Percentiles rank a stretch among this genome's conserved stretches.
Evolutionary conservation across 2,797 vertebrate species (phyloP).

Genomic region (Setipinna tenuifilis): DNA sequence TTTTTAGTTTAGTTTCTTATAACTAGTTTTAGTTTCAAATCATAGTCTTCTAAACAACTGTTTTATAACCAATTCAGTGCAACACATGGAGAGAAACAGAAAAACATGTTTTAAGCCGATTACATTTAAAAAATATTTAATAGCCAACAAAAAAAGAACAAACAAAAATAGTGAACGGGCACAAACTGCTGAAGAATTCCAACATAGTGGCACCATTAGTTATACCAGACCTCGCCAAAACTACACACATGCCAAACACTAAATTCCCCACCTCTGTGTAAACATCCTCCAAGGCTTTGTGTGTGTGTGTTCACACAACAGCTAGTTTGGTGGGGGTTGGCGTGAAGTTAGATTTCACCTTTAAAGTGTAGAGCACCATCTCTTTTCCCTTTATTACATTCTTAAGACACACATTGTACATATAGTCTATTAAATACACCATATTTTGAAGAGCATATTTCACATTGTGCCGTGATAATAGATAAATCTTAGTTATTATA

Average conservation of each 20-base stretch:
- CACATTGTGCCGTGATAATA: background rate
- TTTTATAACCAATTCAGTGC: background rate
- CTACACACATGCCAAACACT: conserved; percentile 12
- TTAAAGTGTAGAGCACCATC: background rate
- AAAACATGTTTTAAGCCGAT: no score
- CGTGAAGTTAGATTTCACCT: background rate
- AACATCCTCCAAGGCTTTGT: conserved; percentile 36
- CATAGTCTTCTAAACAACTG: background rate
- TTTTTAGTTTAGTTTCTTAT: background rate
- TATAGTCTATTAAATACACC: background rate
- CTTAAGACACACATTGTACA: background rate
- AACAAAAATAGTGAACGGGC: background rate
- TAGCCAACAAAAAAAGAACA: background rate
- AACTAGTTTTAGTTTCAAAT: background rate
- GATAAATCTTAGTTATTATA: no score
- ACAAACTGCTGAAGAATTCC: background rate
- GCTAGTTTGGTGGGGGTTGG: background rate
- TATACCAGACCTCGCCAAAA: background rate
- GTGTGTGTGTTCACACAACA: conserved; percentile 18
- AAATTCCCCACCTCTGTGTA: conserved; percentile 35
- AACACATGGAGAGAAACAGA: background rate
- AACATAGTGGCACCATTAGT: background rate
- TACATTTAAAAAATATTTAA: no score
- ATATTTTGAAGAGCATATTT: background rate
- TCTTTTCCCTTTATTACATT: background rate